phyloP scores from a whole-genome alignment of 1,140 invertebrate species.

The Coelopa frigida region DNA sequence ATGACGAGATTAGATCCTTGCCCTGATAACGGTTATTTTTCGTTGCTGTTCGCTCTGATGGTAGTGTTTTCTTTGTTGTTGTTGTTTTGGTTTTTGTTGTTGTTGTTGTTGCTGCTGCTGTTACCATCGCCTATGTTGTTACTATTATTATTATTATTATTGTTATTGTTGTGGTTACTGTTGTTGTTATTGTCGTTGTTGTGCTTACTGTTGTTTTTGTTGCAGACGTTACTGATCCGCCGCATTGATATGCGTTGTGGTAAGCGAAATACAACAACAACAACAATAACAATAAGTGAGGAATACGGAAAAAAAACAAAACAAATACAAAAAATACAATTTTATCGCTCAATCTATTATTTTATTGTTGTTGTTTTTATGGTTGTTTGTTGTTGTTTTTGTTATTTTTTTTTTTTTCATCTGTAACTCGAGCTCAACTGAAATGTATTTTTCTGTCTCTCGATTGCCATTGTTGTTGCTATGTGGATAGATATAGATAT shows the following conservation, averaged over 20 bases:
- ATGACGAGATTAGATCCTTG: constrained; percentile 35
- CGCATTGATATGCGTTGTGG: constrained; percentile 3
- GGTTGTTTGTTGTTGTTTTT: too few relatives aligned
- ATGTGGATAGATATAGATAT: too few relatives aligned
- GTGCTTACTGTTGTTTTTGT: constrained; percentile 21
- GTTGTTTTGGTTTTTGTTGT: constrained; percentile 17
- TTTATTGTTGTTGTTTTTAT: too few relatives aligned
- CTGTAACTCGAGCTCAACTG: too few relatives aligned
- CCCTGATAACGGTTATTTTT: constrained; percentile 29
- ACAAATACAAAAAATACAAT: too few relatives aligned
- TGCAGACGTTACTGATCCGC: not conserved
- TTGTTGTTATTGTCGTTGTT: constrained; percentile 17
- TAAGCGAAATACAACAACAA: too few relatives aligned
- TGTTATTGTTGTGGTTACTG: constrained; percentile 21
- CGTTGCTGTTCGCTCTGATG: constrained; percentile 3
- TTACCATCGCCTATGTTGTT: constrained; percentile 28
- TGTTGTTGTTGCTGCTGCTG: constrained; percentile 23
- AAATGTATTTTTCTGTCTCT: too few relatives aligned
- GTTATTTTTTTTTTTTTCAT: too few relatives aligned
- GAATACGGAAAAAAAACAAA: too few relatives aligned
- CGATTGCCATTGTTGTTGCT: too few relatives aligned
- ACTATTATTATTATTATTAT: constrained; percentile 18
- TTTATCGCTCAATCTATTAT: too few relatives aligned
- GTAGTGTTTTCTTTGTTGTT: constrained; percentile 16
- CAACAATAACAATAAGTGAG: too few relatives aligned